Evolutionary conservation across 2,797 vertebrate genomes (phyloP), one percentile per base, ranked within the genome.

Genomic region (Amniataba percoides): DNA sequence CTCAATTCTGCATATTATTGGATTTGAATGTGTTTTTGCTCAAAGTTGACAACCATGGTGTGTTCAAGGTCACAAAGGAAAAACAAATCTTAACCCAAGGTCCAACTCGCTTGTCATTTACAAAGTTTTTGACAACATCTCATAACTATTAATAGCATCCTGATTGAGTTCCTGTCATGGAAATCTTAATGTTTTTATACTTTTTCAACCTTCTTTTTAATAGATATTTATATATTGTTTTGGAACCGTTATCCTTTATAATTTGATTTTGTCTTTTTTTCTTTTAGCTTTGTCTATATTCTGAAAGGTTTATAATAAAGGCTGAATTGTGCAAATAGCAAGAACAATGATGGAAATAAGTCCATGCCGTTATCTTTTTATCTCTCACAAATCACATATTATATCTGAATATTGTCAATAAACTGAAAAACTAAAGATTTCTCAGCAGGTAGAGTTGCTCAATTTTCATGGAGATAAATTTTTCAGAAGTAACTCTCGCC

Each of bases 51-150:
- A 42, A 12, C 2, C 13, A n/a, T 2, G 7, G 7, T 11, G 13
- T 6, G 11, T 60, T 60, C 12, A 53, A 27, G 1, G 5, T 5
- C 18, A 31, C 27, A 27, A 16, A 2, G 14, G 1, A 8, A 10
- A 16, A 23, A 13, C 36, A 36, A 58, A 3, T n/a, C 19, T 58
- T 10, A 36, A 5, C 6, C 12, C 12, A 14, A 58, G 5, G 12
- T 14, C n/a, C 7, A 39, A 57, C 1, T n/a, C 7, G 4, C 53
- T 19, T 63, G 61, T 52, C 31, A 4, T 59, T 49, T 49, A 9
- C 0, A 57, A 49, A 52, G 61, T 36, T 51, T 74, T 74, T 23
- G 27, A 31, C n/a, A 13, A 23, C 61, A 58, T 49, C 39, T 64
- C 12, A 16, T 7, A 4, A 8, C 19, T 21, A 10, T 19, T 16